Evolutionary conservation across 2,113 vertebrate species (phyloP).

Genomic region (Empidonax alnorum): DNA sequence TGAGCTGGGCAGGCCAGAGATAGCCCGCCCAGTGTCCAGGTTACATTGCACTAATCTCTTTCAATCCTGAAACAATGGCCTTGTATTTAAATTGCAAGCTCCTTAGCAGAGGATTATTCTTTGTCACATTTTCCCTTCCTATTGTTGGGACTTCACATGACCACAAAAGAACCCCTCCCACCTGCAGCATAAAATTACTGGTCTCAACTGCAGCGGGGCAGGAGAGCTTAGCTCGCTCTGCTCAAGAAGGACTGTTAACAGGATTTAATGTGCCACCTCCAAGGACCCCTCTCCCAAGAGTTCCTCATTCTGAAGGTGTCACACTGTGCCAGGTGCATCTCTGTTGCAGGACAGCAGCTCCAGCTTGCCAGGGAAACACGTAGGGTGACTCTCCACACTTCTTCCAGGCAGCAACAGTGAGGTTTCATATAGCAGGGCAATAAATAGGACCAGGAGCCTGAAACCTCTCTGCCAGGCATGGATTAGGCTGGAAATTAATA

Average conservation of each 20-base stretch:
- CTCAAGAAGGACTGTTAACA: not conserved
- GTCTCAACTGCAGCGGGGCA: not conserved
- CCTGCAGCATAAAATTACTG: not conserved
- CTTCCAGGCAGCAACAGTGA: not conserved
- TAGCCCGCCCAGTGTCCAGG: not conserved
- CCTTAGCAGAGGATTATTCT: slow-evolving; percentile 35
- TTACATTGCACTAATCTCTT: not conserved
- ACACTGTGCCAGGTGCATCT: not conserved
- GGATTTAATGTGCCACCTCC: not conserved
- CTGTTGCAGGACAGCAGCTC: not conserved
- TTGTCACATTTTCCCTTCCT: not conserved
- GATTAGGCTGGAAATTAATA: slow-evolving; percentile 9
- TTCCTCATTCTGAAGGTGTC: fast-evolving
- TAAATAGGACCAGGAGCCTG: not conserved
- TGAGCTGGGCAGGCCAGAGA: not conserved
- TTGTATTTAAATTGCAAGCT: slow-evolving; percentile 26
- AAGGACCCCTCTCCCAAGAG: not conserved
- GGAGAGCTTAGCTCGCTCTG: not conserved
- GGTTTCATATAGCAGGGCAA: not conserved
- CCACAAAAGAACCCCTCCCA: not conserved
- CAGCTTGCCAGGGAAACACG: fast-evolving
- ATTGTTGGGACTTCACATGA: not conserved
- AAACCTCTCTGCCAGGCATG: not conserved
- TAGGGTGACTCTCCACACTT: not conserved
- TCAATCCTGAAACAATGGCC: slow-evolving; percentile 27